Base-by-base conservation (phyloP, 2,113 vertebrate species). In the Ceyx margarethae region DNA sequence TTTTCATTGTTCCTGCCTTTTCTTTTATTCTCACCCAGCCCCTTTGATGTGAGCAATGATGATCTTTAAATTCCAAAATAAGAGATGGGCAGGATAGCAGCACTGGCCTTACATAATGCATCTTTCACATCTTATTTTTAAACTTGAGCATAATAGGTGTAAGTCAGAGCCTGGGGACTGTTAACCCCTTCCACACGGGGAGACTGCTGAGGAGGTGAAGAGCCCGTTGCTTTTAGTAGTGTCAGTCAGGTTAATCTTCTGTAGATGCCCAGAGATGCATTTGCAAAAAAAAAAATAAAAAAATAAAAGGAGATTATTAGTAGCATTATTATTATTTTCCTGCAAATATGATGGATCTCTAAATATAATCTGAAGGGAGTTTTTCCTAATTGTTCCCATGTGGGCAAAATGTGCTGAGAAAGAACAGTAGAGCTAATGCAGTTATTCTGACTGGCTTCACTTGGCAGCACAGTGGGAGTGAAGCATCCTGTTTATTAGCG, bases 31-130 rank as follows among this genome's bases (percentile, higher is more conserved):
- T 96, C 96, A 91, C 91, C 93, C 94, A 96, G 96, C 95, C 96
- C 96, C 98, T 99, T 99, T 98, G 98, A 99, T 98, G 98, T 97
- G 97, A 98, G 97, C 98, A 97, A 97, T 98, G 98, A 98, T 98
- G 97, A 97, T 97, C 97, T 98, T 98, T 98, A 97, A 50, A 97
- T 98, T 98, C 97, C 95, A 93, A 97, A 98, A 98, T 97, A 96
- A 97, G 97, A 98, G 97, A 97, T 97, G 97, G 97, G 94, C 97
- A 95, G 96, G 97, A 97, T 97, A 97, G 97, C 96, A 91, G 91
- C 92, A 95, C 93, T 93, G 93, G 95, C 95, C 97, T 95, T 97
- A 97, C 96, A 97, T 97, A 97, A 98, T 97, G 96, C 96, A 94
- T 97, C 96, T 97, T 97, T 97, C 96, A 97, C 95, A 98, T 97